Evolutionary conservation across 2,113 vertebrate species (phyloP), one percentile per base, ranked within the genome.

Genomic region (Corydoras maculifer): DNA sequence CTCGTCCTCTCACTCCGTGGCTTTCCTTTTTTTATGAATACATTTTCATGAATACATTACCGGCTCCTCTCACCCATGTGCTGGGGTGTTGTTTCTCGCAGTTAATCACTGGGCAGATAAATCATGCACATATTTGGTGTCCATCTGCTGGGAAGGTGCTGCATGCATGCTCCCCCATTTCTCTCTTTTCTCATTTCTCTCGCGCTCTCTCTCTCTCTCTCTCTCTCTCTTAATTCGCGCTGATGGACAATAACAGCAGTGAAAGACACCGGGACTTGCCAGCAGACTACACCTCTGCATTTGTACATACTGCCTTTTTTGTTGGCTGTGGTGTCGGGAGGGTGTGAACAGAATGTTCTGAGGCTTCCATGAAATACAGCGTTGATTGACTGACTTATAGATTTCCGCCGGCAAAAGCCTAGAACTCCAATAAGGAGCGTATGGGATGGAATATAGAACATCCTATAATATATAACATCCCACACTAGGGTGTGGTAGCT

Each of bases 1-100:
- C 49, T 76, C 68, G 63, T 64, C 75, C 66, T 18, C 31, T 70
- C 66, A 69, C 65, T 75, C 65, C 72, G 60, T 54, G 65, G 72
- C 18, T 67, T 31, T 71, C 51, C 29, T 78, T 86, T 85, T 84
- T 84, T 86, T 82, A 85, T 85, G 81, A 88, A 90, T 88, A 85
- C 79, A 87, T 87, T 89, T 85, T 86, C 87, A 86, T 85, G 87
- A 86, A 90, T 90, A 87, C 84, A 90, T 88, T 86, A 85, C 80
- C 84, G 71, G 80, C 73, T 77, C 76, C 75, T 77, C 76, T 80
- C 65, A 80, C 82, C 81, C 82, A 84, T 83, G 85, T 87, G 86
- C 82, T 82, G 79, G 82, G 86, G 85, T 88, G 87, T 87, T 88
- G 85, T 86, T 85, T 87, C 84, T 88, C 87, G 84, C 88, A 85